Evolutionary conservation across 2,888 invertebrate species (phyloP), one percentile per base, ranked within the genome.

Genomic region (Dynastes maya): DNA sequence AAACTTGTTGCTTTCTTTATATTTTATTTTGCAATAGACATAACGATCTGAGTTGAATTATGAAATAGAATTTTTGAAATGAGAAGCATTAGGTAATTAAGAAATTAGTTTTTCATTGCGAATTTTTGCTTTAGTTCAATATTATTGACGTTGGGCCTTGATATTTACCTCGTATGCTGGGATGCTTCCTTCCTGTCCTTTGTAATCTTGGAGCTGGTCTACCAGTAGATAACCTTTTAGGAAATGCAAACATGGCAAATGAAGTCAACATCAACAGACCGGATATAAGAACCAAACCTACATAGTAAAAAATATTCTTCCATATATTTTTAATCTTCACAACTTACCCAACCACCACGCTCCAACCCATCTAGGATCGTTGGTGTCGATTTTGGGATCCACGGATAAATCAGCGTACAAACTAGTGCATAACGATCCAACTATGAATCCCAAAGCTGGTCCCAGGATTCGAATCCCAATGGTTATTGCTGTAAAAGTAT

Each of bases 261-360:
- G 97, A 95, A 77, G 97, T 94, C 78, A 97, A 84, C 87, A 97
- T 92, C 85, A 98, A 92, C 84, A 97, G 91, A 1, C 93, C 92
- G 1, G 97, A 95, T 85, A 97, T 96, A 84, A 97, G 90, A 81
- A 97, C 95, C 87, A 96, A 91, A 67, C 96, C 95, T 94, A 89
- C 45, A 67, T 49, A 75, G 64, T 51, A 68, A 80, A 77, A 71
- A 70, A 76, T 61, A 76, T 70, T 74, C 45, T 65, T 71, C 65
- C 67, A 61, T 67, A 76, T 55, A 76, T 32, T 76, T 77, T 71
- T 74, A 22, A 70, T 61, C 27, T 9, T 64, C 29, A 9, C n/a
- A 79, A 78, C 91, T 93, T 90, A 92, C 96, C 97, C 79, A 98
- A 90, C 98, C 98, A 98, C 98, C 98, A 98, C 64, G 98, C 98